phyloP scores from a whole-genome alignment of 2,113 vertebrate species.

The Promerops cafer region DNA sequence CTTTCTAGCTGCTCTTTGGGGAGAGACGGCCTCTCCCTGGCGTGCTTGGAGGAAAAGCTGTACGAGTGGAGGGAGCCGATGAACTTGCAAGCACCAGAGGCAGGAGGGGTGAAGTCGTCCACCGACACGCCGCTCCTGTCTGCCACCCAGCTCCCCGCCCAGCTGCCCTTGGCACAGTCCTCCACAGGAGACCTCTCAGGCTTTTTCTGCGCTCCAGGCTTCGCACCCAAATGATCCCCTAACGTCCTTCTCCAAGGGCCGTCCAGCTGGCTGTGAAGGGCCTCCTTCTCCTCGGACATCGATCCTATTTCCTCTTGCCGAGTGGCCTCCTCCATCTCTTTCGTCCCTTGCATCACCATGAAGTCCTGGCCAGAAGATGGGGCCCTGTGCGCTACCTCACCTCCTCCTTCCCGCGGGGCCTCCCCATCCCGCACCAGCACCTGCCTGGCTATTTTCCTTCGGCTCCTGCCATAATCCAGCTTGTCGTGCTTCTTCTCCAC shows the following conservation, averaged over 20 bases:
- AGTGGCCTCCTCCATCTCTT: constrained; percentile 42
- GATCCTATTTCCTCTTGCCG: neutral
- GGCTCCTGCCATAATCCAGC: constrained; percentile 57
- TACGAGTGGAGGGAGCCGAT: constrained; percentile 82
- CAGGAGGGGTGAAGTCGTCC: constrained; percentile 69
- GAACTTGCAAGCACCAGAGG: constrained; percentile 74
- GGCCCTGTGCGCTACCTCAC: constrained; percentile 11
- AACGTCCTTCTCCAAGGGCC: constrained; percentile 30
- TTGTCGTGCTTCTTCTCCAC: constrained; percentile 51
- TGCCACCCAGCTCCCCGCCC: neutral
- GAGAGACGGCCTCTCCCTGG: constrained; percentile 62
- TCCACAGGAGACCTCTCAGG: neutral
- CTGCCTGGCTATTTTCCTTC: constrained; percentile 54
- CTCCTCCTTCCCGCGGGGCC: neutral
- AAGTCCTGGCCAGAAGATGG: neutral
- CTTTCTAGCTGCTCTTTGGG: constrained; percentile 73
- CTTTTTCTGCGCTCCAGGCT: neutral
- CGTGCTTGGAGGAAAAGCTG: constrained; percentile 75
- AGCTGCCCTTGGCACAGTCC: neutral
- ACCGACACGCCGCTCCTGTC: constrained; percentile 61
- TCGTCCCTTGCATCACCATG: constrained; percentile 43
- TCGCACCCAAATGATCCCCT: neutral
- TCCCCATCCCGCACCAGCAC: constrained; percentile 16
- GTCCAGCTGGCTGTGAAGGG: neutral
- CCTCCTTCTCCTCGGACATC: neutral